A percentile compares a stretch with the other conserved stretches of the same genome.
Evolutionary conservation across 2,888 invertebrate genomes (phyloP).

Genomic region (Amiota communis): DNA sequence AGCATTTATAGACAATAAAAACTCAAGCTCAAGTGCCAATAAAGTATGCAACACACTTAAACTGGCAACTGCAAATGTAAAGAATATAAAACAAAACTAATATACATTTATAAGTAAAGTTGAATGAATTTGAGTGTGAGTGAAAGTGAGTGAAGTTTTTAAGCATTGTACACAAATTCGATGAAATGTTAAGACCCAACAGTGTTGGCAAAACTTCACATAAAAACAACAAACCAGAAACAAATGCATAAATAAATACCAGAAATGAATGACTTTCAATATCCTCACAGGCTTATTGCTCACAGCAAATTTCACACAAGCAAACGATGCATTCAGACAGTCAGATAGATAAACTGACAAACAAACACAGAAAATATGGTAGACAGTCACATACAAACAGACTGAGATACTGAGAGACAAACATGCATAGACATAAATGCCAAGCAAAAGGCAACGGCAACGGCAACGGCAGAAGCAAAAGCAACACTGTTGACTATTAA

Average conservation of each 20-base stretch:
- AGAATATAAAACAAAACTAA: constrained; percentile 50
- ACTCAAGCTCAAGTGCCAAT: constrained; percentile 13
- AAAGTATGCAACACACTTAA: constrained; percentile 59
- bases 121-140: too few relatives aligned
- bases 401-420: constrained; percentile 23
- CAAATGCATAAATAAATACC: constrained; percentile 68
- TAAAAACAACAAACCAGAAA: constrained; percentile 44
- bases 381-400: background rate
- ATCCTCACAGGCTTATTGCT: constrained; percentile 67
- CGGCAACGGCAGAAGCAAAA: constrained; percentile 60
- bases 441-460: constrained; percentile 59
- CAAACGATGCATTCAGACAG: constrained; percentile 31
- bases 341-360: constrained; percentile 13
- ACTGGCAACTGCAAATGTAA: constrained; percentile 47
- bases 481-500: constrained; percentile 42
- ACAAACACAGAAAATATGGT: constrained; percentile 15
- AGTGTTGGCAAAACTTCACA: background rate
- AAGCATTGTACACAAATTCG: background rate
- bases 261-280: constrained; percentile 67
- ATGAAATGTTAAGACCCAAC: background rate
- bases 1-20: background rate
- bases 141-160: too few relatives aligned
- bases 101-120: constrained; percentile 53
- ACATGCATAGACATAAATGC: constrained; percentile 30
- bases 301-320: constrained; percentile 65